A percentile compares a stretch with the other conserved stretches of the same genome.
phyloP scores from a whole-genome alignment of 2,113 vertebrate genomes.

The Columbina picui region DNA sequence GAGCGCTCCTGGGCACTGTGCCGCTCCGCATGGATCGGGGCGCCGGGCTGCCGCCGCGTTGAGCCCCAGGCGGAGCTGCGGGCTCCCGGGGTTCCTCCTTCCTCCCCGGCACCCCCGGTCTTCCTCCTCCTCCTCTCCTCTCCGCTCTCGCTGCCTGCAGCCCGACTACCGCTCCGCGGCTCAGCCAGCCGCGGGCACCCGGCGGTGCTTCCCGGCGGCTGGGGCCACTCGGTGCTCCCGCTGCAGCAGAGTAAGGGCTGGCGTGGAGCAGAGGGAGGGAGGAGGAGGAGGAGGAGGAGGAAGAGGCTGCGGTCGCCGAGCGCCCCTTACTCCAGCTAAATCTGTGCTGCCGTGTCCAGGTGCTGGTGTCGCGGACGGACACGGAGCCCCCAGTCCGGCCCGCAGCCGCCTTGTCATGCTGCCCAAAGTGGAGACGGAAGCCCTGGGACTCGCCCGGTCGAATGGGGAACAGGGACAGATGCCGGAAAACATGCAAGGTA shows the following conservation, averaged over 20 bases:
- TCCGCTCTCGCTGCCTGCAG: background rate
- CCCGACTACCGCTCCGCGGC: background rate
- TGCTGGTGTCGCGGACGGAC: constrained; percentile 81
- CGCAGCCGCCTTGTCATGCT: constrained; percentile 92
- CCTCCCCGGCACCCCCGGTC: background rate
- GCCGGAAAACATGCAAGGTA: constrained; percentile 98
- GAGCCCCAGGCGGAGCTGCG: constrained; percentile 5
- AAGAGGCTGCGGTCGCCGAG: background rate
- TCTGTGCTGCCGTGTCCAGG: constrained; percentile 80
- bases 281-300: background rate
- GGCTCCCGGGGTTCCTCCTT: constrained; percentile 27
- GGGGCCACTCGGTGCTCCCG: background rate
- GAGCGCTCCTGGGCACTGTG: background rate
- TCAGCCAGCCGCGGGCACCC: constrained; percentile 9
- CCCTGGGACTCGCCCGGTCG: constrained; percentile 91
- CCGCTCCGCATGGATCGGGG: constrained; percentile 44
- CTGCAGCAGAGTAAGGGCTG: background rate
- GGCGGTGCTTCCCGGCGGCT: constrained; percentile 26
- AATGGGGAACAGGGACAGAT: constrained; percentile 96
- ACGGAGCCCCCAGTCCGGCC: constrained; percentile 76
- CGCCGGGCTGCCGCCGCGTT: constrained; percentile 4
- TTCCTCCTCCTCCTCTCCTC: constrained; percentile 36
- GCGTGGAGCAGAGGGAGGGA: background rate
- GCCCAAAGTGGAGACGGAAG: constrained; percentile 97
- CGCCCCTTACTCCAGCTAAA: constrained; percentile 52